Base-by-base conservation (phyloP, 1,140 invertebrate genomes). In the Heliconius hewitsoni region DNA sequence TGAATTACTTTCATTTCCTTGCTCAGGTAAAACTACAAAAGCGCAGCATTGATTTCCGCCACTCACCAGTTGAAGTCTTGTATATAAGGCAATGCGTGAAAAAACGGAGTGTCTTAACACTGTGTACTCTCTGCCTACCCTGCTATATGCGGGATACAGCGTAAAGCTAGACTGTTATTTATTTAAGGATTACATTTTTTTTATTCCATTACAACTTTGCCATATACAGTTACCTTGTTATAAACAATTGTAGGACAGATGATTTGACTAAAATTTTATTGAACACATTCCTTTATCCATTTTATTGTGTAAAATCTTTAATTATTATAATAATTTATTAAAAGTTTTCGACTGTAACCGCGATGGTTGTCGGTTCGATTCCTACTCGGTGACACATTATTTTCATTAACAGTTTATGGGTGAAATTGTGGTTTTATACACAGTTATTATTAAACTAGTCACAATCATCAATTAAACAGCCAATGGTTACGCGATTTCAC, bases 201-300 rank as follows among this genome's bases (percentile, higher is more conserved):
- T 39, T 73, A 52, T 78, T 37, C 71, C 42, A 52, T 76, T 55
- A 79, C 16, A 50, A 66, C 5, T 72, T 66, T 71, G 70, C 76
- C 34, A 72, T 77, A 73, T 73, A 37, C 30, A 73, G 76, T 78
- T 78, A 73, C 76, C 76, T 73, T 73, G 72, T 78, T 27, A n/a
- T 66, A 27, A 66, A 66, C 23, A 66, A 27, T 66, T 27, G 60
- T 30, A 66, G 60, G 60, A 27, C 60, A 66, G 11, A 66, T 13
- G 11, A 27, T 66, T 27, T 66, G 60, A 27, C 60, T 11, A 66
- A 27, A 66, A 66, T 16, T 13, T 16, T 16, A n/a, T 37, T 76
- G 46, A n/a, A 76, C 57, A 76, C 57, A 76, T 57, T 76, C 52
- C 60, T 57, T 71, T 57, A 76, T 27, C 18, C 37, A 42, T 60